Evolutionary conservation across 1,140 invertebrate genomes (phyloP).

Genomic region (Parapsyche elsis): DNA sequence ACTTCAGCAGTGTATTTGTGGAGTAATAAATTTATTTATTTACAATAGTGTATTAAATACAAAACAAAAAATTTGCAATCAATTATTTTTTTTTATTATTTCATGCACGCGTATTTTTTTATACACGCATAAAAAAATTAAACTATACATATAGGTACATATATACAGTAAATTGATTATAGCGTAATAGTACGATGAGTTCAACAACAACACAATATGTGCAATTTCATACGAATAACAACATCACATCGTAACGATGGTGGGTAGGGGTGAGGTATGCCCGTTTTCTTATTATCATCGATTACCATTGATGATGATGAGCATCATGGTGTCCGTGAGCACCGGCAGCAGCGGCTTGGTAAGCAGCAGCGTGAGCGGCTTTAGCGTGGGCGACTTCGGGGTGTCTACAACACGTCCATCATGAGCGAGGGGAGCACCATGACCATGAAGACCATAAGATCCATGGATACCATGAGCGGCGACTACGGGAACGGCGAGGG

Average conservation of each 20-base stretch:
- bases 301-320: slow-evolving; percentile 28
- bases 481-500: neutral
- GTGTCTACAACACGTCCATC: slow-evolving; percentile 64
- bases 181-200: too few relatives aligned
- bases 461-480: slow-evolving; percentile 50
- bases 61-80: too few relatives aligned
- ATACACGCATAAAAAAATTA: too few relatives aligned
- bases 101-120: too few relatives aligned
- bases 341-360: slow-evolving; percentile 34
- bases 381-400: slow-evolving; percentile 37
- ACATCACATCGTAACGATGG: too few relatives aligned
- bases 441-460: neutral
- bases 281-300: neutral
- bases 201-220: neutral
- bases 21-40: too few relatives aligned
- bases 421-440: neutral
- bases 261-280: neutral
- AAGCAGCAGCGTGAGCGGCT: slow-evolving; percentile 56
- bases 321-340: slow-evolving; percentile 28
- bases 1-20: too few relatives aligned
- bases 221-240: too few relatives aligned
- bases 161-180: too few relatives aligned
- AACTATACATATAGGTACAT: too few relatives aligned
- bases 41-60: too few relatives aligned
- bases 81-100: too few relatives aligned